Conservation (phyloP, 2,888 invertebrate species). For the Lathronympha strigana region DNA sequence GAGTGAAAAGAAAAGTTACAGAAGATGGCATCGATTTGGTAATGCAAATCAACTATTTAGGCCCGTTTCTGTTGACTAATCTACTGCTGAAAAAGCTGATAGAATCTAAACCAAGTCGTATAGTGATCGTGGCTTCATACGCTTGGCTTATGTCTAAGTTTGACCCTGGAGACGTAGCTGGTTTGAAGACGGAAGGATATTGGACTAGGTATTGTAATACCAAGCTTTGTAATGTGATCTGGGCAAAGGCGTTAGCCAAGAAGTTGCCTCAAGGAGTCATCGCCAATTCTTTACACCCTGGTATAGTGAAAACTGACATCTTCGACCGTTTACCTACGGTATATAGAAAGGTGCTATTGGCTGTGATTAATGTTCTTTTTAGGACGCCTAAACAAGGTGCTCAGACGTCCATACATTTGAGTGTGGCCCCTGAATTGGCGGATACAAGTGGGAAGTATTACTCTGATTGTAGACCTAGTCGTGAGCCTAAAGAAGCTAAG, state of each 20-base stretch:
- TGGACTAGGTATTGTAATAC: constrained; percentile 73
- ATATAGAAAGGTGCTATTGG: constrained; percentile 74
- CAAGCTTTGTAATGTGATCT: constrained; percentile 71
- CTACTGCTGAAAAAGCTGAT: constrained; percentile 81
- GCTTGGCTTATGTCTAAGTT: constrained; percentile 73
- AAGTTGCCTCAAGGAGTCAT: constrained; percentile 84
- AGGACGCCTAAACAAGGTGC: constrained; percentile 90
- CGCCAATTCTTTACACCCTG: constrained; percentile 93
- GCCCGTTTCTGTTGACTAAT: constrained; percentile 89
- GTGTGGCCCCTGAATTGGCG: constrained; percentile 88
- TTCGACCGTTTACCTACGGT: constrained; percentile 84
- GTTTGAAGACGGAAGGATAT: constrained; percentile 53
- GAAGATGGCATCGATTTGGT: constrained; percentile 86
- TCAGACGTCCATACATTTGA: constrained; percentile 89
- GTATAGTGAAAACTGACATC: constrained; percentile 91
- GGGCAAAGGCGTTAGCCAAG: constrained; percentile 70
- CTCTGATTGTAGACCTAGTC: constrained; percentile 87
- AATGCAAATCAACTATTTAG: constrained; percentile 88
- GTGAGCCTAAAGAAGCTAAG: constrained; percentile 79
- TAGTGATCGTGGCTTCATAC: constrained; percentile 73
- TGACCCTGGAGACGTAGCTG: constrained; percentile 58
- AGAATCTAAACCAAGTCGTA: constrained; percentile 69
- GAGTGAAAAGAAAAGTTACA: constrained; percentile 64
- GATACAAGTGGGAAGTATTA: constrained; percentile 90
- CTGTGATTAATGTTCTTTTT: constrained; percentile 85